A percentile compares a stretch with the other conserved stretches of the same genome.
phyloP scores from a whole-genome alignment of 1,140 invertebrate genomes.

The Patella vulgata region DNA sequence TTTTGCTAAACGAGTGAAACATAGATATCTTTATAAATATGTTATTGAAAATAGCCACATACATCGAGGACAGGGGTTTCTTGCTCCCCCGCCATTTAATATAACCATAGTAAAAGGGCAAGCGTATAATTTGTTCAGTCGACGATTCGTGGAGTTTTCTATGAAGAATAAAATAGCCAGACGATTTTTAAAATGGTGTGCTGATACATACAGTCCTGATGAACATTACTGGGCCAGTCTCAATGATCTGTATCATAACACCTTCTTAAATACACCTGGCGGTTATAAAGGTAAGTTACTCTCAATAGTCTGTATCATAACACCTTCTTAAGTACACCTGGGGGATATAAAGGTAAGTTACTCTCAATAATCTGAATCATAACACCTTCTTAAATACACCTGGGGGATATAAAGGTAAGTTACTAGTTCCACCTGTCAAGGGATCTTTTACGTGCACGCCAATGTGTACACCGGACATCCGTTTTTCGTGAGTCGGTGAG shows the following conservation, averaged over 20 bases:
- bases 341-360: slow-evolving; percentile 44
- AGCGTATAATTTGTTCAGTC: slow-evolving; percentile 50
- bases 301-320: slow-evolving; percentile 45
- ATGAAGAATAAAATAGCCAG: slow-evolving; percentile 36
- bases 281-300: slow-evolving; percentile 40
- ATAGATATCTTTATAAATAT: too few species aligned
- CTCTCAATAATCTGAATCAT: slow-evolving; percentile 36
- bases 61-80: slow-evolving; percentile 3
- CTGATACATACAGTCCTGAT: slow-evolving; percentile 51
- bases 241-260: slow-evolving; percentile 41
- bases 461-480: too few species aligned
- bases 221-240: slow-evolving; percentile 58
- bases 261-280: slow-evolving; percentile 42
- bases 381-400: slow-evolving; percentile 46
- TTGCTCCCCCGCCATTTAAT: slow-evolving; percentile 38
- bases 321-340: slow-evolving; percentile 40
- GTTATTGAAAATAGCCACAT: slow-evolving; percentile 6
- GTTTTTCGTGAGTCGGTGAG: too few species aligned
- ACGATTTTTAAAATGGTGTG: slow-evolving; percentile 48
- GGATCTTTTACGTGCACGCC: too few species aligned
- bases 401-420: slow-evolving; percentile 44
- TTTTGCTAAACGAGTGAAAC: too few species aligned
- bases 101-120: slow-evolving; percentile 49
- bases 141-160: slow-evolving; percentile 47
- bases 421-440: too few species aligned